phyloP scores from a whole-genome alignment of 2,888 invertebrate genomes.

The Palloptera scutellata region DNA sequence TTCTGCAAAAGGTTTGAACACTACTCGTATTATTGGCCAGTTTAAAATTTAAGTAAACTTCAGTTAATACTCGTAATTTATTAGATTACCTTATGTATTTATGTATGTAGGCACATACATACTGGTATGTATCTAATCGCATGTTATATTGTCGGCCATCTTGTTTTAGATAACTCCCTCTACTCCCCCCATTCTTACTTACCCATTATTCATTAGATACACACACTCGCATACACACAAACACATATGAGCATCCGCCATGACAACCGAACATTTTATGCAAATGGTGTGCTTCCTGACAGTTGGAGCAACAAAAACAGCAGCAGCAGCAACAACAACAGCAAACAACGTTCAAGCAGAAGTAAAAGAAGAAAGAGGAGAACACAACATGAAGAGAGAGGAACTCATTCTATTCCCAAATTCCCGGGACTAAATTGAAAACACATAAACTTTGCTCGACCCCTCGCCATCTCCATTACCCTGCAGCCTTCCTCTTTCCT shows the following conservation, averaged over 20 bases:
- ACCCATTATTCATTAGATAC: background rate
- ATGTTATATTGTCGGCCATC: constrained; percentile 49
- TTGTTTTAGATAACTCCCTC: constrained; percentile 38
- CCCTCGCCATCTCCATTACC: constrained; percentile 7
- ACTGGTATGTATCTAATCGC: constrained; percentile 44
- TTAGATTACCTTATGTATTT: background rate
- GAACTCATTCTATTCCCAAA: constrained; percentile 30
- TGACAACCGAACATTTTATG: background rate
- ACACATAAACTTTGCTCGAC: constrained; percentile 38
- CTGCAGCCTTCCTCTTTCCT: constrained; percentile 4
- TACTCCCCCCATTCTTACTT: background rate
- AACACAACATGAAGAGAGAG: constrained; percentile 18
- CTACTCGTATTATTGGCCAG: too few species aligned
- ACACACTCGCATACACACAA: background rate
- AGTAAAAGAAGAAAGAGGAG: background rate
- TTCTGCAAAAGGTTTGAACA: too few species aligned
- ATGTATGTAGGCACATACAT: constrained; percentile 4
- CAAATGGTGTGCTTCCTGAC: background rate
- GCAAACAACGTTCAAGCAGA: background rate
- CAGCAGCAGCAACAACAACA: background rate
- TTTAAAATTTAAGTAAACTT: background rate
- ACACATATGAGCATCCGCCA: background rate
- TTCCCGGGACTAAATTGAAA: constrained; percentile 40
- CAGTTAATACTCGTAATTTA: background rate
- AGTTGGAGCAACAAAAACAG: background rate